A percentile compares a stretch with the other conserved stretches of the same genome.
Conservation (phyloP, 2,888 invertebrate species). For the Lucinisca nassula region DNA sequence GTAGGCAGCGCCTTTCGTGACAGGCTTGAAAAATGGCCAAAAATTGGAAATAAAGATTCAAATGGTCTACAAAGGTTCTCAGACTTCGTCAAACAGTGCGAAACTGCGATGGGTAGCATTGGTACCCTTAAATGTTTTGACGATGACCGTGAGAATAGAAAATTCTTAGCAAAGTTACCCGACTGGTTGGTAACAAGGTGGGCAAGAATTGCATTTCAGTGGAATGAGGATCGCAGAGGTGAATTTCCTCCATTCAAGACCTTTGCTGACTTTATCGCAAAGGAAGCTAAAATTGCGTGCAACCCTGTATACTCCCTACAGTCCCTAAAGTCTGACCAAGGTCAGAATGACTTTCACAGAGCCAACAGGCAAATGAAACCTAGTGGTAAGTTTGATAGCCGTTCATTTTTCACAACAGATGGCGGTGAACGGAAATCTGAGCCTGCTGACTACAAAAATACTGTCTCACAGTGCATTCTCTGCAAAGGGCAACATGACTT, state of each 20-base stretch:
- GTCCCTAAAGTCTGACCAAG: constrained; percentile 1
- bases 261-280: constrained; percentile 47
- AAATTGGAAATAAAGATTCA: constrained; percentile 37
- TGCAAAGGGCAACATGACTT: constrained; percentile 44
- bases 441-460: too few species aligned
- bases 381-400: background rate
- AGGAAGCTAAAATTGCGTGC: constrained; percentile 65
- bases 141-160: constrained; percentile 53
- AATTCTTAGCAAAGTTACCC: constrained; percentile 62
- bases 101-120: constrained; percentile 33
- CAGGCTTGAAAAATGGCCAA: constrained; percentile 60
- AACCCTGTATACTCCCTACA: constrained; percentile 53
- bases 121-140: constrained; percentile 40
- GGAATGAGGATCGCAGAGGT: constrained; percentile 6
- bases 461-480: constrained; percentile 10
- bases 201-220: constrained; percentile 32
- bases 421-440: too few species aligned
- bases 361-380: too few species aligned
- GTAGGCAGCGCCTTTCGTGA: constrained; percentile 61
- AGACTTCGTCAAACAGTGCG: constrained; percentile 62
- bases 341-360: background rate
- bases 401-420: constrained; percentile 2
- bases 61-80: constrained; percentile 50
- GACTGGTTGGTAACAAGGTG: constrained; percentile 53
- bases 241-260: constrained; percentile 46